Percentiles rank a stretch among this genome's conserved stretches.
These are phyloP conservation scores for Ennomos fuscantarius DNA, from an alignment of 2,888 invertebrate species.

Conservation along the genomic window DNA sequence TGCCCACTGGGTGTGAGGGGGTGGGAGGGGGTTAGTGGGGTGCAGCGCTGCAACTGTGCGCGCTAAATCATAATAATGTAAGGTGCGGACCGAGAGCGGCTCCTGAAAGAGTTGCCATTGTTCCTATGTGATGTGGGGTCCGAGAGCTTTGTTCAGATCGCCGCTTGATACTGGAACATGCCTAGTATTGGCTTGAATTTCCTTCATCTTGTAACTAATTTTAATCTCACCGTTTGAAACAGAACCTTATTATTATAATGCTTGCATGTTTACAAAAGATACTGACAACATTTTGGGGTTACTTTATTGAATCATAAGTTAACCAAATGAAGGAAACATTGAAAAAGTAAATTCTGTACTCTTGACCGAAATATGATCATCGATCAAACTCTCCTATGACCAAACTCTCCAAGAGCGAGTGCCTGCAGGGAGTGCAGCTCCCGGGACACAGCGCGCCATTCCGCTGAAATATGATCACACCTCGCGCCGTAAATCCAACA, in stretches of 20 bases:
- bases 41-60: conserved; percentile 77
- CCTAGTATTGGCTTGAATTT: no score
- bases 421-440: conserved; percentile 23
- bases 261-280: no score
- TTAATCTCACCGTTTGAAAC: no score
- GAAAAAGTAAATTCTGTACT: no score
- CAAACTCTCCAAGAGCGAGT: conserved; percentile 24
- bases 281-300: no score
- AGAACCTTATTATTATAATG: no score
- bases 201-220: no score
- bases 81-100: conserved; percentile 63
- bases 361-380: no score
- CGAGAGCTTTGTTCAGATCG: conserved; percentile 44
- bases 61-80: conserved; percentile 82
- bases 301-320: no score
- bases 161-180: no score
- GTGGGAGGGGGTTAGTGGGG: conserved; percentile 40
- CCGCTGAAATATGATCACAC: conserved; percentile 36
- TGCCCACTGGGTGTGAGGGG: conserved; percentile 17
- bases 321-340: no score
- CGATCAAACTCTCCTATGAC: no score
- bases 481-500: conserved; percentile 47
- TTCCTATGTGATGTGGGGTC: conserved; percentile 36
- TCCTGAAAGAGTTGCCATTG: conserved; percentile 43
- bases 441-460: conserved; percentile 33